Percentiles rank a stretch among this genome's conserved stretches.
Conservation (phyloP, 2,888 invertebrate species). For the Loripinus fragilis region DNA sequence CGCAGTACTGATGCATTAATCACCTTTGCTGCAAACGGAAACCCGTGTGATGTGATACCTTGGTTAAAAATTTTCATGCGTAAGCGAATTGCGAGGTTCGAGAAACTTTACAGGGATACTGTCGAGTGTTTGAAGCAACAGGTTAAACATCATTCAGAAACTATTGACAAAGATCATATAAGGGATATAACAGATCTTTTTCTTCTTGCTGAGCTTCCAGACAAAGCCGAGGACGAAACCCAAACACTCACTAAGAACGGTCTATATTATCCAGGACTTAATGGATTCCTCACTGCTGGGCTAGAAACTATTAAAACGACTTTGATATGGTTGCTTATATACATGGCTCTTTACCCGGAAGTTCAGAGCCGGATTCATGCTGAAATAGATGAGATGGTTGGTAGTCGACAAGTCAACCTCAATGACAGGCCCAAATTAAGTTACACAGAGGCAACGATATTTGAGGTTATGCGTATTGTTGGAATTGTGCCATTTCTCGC, state of each 20-base stretch:
- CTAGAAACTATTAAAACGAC: conserved; percentile 57
- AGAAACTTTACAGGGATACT: not conserved
- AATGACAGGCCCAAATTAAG: conserved; percentile 47
- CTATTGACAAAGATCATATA: too few species aligned
- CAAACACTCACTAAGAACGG: not conserved
- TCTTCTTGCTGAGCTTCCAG: conserved; percentile 37
- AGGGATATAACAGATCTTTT: conserved; percentile 60
- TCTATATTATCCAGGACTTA: conserved; percentile 34
- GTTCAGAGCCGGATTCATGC: conserved; percentile 58
- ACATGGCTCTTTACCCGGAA: conserved; percentile 49
- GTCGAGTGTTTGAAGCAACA: not conserved
- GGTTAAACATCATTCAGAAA: too few species aligned
- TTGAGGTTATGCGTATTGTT: conserved; percentile 61
- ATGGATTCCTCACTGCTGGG: conserved; percentile 66
- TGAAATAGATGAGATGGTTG: conserved; percentile 66
- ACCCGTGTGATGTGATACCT: not conserved
- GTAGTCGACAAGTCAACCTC: conserved; percentile 42
- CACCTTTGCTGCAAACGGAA: not conserved
- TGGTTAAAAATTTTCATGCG: not conserved
- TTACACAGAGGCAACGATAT: conserved; percentile 61
- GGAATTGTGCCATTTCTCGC: conserved; percentile 60
- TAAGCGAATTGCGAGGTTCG: not conserved
- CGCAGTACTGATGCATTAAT: not conserved
- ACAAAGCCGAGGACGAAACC: not conserved
- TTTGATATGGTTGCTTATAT: conserved; percentile 28